Base-by-base conservation (phyloP, 2,797 vertebrate genomes). In the Falco peregrinus region DNA sequence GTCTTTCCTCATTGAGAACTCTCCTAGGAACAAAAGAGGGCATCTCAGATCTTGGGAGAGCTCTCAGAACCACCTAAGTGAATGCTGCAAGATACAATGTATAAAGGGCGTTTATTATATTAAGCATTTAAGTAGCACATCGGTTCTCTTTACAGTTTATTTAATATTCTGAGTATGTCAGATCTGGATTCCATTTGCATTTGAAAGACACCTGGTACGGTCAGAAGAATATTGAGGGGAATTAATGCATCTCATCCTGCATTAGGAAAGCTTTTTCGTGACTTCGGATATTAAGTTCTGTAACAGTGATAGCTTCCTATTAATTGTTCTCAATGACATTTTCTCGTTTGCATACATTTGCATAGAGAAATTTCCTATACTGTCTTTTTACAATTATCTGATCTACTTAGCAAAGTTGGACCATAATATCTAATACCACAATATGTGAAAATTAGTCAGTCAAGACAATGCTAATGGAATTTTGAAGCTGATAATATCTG, bases 151-250 rank as follows among this genome's bases (percentile, higher is more conserved):
- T 5, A 5, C 31, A 39, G 28, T 82, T 92, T 83, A 87, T 90
- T 94, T 91, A 91, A 80, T 89, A 85, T 85, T 87, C 81, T 54
- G 64, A 22, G 10, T 77, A 59, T 85, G 48, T 70, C 68, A 61
- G 51, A 77, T 82, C 63, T 91, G 41, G 41, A 77, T 85, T 79
- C 51, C 68, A 85, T 94, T 92, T 92, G n/a, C 75, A 80, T 94
- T 84, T 92, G 71, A 91, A 96, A 92, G 64, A 77, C 21, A 81
- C 20, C 47, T 67, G 16, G 43, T 70, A 82, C 1, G 35, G 68
- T 85, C 86, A 83, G 68, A 83, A 85, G 57, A 87, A 77, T 61
- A 67, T 26, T 77, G 57, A 85, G 18, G 84, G 15, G 56, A 94
- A 94, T 51, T 87, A 85, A 80, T 92, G 89, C 0, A 85, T 77